Evolutionary conservation across 2,888 invertebrate species (phyloP), one percentile per base, ranked within the genome.

Genomic region (Macrophya alboannulata): DNA sequence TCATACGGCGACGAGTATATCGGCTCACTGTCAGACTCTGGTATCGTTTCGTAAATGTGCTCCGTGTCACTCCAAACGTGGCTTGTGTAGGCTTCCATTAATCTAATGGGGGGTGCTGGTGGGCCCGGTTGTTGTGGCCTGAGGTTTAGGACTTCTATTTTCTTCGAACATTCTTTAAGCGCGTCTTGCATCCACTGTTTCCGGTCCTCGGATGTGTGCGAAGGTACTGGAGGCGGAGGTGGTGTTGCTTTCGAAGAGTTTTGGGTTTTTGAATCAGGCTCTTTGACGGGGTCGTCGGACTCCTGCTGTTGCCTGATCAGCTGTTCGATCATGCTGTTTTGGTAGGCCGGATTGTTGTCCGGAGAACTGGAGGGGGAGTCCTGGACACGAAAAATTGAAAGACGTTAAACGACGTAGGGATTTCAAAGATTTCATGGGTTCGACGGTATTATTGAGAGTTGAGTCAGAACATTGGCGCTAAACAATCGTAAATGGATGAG

Each of bases 41-140:
- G 95, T 88, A 96, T 96, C 4, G 96, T 96, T 91, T 96, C 96
- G 89, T 96, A 96, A 85, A 96, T 96, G 90, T 96, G 96, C 87
- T 96, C 96, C 17, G 94, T 95, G 87, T 95, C 95, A 87, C 92
- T 93, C 92, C 92, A 92, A 0, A 92, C 89, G 81, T 91, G 92
- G 82, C 89, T 92, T 43, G 92, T 90, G 37, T 92, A 92, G 5
- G 92, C 90, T n/a, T 92, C 92, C 17, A 90, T 87, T n/a, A 92
- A 87, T 48, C 92, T 91, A 6, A 91, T 90, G 0, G 89, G 86
- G 1, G 85, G 85, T 86, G 94, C 94, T n/a, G 88, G 89, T 9
- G 92, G 91, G 4, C 90, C 90, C 6, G 93, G 90, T 55, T 89
- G 89, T 4, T 90, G 89, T 0, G 88, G 86, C 0, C 90, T 90